A percentile compares a stretch with the other conserved stretches of the same genome.
phyloP scores from a whole-genome alignment of 2,888 invertebrate species.

The Crepidodera aurea region DNA sequence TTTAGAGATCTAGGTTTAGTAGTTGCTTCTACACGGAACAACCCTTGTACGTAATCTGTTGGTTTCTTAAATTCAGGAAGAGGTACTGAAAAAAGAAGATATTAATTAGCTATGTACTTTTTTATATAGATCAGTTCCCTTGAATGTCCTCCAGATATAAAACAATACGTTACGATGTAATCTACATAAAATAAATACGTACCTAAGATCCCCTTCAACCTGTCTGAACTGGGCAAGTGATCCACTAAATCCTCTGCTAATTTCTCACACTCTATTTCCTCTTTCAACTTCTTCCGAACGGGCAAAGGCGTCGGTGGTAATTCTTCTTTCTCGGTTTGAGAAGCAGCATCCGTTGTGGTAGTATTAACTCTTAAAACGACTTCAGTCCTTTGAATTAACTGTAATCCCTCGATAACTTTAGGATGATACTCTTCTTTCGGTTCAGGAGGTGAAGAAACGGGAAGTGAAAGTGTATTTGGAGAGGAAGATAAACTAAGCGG shows the following conservation, averaged over 20 bases:
- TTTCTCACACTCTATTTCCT: constrained; percentile 82
- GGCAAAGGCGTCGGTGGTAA: constrained; percentile 61
- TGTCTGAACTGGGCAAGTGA: constrained; percentile 70
- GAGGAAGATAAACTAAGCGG: constrained; percentile 53
- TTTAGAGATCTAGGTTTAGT: constrained; percentile 62
- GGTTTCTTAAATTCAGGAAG: constrained; percentile 73
- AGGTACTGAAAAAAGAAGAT: constrained; percentile 63
- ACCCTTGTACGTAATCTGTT: constrained; percentile 73
- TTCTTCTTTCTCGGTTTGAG: constrained; percentile 61
- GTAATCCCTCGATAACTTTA: constrained; percentile 64
- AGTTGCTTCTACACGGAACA: constrained; percentile 69
- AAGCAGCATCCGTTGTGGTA: constrained; percentile 67
- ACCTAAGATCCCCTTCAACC: constrained; percentile 72
- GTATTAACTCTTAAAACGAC: constrained; percentile 70
- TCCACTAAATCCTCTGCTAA: constrained; percentile 71
- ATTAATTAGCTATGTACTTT: no score
- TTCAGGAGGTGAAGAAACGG: constrained; percentile 49
- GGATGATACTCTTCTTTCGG: constrained; percentile 52
- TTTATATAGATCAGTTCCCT: neutral
- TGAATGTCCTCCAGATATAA: no score
- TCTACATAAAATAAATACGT: constrained; percentile 48
- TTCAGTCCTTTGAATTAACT: constrained; percentile 71
- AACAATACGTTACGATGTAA: no score
- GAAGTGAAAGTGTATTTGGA: constrained; percentile 48
- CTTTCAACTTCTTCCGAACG: constrained; percentile 70